A percentile compares a stretch with the other conserved stretches of the same genome.
These are phyloP conservation scores for Sturnus vulgaris DNA, from an alignment of 2,113 vertebrate genomes.

Conservation along the genomic window DNA sequence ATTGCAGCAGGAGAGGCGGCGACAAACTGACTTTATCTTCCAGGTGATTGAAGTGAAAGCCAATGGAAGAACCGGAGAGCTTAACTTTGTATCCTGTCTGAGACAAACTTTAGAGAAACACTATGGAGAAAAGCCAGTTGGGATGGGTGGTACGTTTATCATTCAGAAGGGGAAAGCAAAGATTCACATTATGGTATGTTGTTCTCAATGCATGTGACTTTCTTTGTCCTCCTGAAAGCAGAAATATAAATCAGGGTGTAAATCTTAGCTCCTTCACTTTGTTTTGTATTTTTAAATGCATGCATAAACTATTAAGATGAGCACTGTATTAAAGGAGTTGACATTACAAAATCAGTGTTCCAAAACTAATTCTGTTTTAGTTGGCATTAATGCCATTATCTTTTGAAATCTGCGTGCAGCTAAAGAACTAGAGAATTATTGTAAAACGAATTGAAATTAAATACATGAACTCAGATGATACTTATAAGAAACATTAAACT, in stretches of 20 bases:
- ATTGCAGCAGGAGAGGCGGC: not conserved
- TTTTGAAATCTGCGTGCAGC: not conserved
- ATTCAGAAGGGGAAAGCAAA: constrained; percentile 93
- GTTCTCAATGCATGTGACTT: not conserved
- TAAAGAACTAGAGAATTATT: not conserved
- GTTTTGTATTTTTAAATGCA: not conserved
- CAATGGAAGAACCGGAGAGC: constrained; percentile 82
- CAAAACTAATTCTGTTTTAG: not conserved
- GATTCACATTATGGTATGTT: constrained; percentile 91
- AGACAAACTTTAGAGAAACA: constrained; percentile 82
- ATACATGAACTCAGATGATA: not conserved
- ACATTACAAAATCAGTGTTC: not conserved
- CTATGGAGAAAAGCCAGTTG: constrained; percentile 87
- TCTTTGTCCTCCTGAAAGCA: not conserved
- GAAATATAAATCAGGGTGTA: not conserved
- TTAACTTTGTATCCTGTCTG: constrained; percentile 89
- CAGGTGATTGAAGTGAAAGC: constrained; percentile 91
- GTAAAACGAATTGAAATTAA: not conserved
- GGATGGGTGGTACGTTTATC: constrained; percentile 90
- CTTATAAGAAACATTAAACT: not conserved
- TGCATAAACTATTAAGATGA: not conserved
- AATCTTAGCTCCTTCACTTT: not conserved
- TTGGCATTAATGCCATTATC: not conserved
- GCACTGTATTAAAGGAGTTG: not conserved
- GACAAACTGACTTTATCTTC: not conserved